phyloP scores from a whole-genome alignment of 2,888 invertebrate genomes.

The Athrips mouffetella region DNA sequence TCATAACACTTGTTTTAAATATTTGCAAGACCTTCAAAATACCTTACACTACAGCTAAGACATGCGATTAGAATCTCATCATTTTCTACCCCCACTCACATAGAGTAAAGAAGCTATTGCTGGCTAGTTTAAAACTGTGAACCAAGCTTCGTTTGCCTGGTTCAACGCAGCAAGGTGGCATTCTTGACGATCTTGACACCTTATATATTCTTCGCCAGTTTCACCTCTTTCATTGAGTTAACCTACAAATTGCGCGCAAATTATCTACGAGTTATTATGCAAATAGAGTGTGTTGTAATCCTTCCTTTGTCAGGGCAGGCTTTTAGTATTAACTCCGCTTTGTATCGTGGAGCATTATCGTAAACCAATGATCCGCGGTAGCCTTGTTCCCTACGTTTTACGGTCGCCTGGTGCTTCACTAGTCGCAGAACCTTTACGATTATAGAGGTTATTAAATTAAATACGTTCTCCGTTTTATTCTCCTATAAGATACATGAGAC shows the following conservation, averaged over 20 bases:
- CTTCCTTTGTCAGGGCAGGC: constrained; percentile 13
- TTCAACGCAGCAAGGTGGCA: too few relatives aligned
- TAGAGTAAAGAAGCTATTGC: too few relatives aligned
- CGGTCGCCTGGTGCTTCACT: constrained; percentile 10
- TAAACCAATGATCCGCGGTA: constrained; percentile 14
- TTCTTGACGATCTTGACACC: too few relatives aligned
- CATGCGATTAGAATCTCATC: too few relatives aligned
- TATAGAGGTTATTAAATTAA: background rate
- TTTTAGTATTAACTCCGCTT: constrained; percentile 21
- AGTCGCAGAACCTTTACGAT: background rate
- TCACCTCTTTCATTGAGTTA: constrained; percentile 1
- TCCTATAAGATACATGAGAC: background rate
- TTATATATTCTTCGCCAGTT: background rate
- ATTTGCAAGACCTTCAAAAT: too few relatives aligned
- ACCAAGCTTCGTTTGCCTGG: too few relatives aligned
- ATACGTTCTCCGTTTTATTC: constrained; percentile 1
- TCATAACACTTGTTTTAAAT: too few relatives aligned
- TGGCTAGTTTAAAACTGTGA: too few relatives aligned
- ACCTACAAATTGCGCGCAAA: constrained; percentile 7
- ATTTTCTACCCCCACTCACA: too few relatives aligned
- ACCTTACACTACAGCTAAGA: too few relatives aligned
- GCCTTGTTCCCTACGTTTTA: constrained; percentile 13
- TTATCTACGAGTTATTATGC: constrained; percentile 23
- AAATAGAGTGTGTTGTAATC: constrained; percentile 24
- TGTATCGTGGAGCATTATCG: constrained; percentile 19